Conservation (phyloP, 2,888 invertebrate species). For the Drepanosiphum platanoidis region DNA sequence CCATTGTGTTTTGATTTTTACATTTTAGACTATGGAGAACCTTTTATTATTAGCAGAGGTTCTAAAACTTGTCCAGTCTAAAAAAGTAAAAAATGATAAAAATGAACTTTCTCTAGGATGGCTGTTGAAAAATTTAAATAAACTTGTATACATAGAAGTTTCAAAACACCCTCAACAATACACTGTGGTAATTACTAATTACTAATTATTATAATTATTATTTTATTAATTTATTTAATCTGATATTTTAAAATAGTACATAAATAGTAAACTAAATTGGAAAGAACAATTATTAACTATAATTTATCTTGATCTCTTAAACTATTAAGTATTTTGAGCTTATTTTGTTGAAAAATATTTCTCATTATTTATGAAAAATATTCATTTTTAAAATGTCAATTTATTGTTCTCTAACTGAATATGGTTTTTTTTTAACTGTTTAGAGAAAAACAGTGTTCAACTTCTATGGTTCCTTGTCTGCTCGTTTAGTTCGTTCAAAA, state of each 20-base stretch:
- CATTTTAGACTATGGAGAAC: conserved; percentile 75
- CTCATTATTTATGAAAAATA: conserved; percentile 17
- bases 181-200: conserved; percentile 74
- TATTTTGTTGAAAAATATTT: not conserved
- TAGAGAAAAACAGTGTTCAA: conserved; percentile 84
- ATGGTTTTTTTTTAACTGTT: conserved; percentile 65
- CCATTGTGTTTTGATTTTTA: conserved; percentile 66
- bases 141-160: conserved; percentile 82
- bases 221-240: not conserved
- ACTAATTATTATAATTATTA: not conserved
- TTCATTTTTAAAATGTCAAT: conserved; percentile 11
- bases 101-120: conserved; percentile 75
- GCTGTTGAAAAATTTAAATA: conserved; percentile 79
- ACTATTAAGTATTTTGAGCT: no score
- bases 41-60: conserved; percentile 77
- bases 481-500: conserved; percentile 73
- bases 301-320: no score
- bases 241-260: not conserved
- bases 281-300: no score
- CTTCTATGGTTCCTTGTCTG: conserved; percentile 80
- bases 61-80: conserved; percentile 65
- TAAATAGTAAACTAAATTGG: not conserved
- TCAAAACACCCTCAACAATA: conserved; percentile 76
- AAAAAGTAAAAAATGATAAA: conserved; percentile 66
- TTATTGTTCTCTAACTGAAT: not conserved